A percentile compares a stretch with the other conserved stretches of the same genome.
phyloP scores from a whole-genome alignment of 2,888 invertebrate species.

The Silvanus unidentatus region DNA sequence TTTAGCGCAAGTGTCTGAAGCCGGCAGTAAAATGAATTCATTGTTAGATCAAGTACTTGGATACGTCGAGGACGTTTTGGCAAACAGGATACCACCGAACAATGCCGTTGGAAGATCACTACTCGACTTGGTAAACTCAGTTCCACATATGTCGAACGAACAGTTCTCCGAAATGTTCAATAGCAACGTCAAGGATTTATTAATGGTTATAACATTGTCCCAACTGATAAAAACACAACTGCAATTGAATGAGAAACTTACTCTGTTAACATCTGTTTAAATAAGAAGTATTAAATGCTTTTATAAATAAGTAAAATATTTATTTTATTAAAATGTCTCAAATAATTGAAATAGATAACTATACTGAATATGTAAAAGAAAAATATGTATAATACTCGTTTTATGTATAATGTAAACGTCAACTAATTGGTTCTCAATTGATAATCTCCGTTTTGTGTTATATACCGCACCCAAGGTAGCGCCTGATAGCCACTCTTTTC shows the following conservation, averaged over 20 bases:
- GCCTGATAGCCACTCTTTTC: conserved; percentile 99
- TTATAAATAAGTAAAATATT: too few species aligned
- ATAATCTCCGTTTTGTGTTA: conserved; percentile 98
- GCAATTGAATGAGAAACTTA: conserved; percentile 92
- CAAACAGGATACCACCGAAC: conserved; percentile 68
- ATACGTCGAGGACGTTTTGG: conserved; percentile 91
- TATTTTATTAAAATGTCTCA: too few species aligned
- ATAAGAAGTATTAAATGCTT: background rate
- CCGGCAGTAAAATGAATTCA: conserved; percentile 69
- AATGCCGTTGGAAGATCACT: conserved; percentile 87
- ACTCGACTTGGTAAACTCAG: conserved; percentile 83
- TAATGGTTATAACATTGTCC: conserved; percentile 95
- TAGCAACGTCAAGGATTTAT: conserved; percentile 91
- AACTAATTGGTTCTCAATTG: conserved; percentile 85
- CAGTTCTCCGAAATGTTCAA: conserved; percentile 94
- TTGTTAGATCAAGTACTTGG: conserved; percentile 71
- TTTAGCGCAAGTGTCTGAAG: conserved; percentile 78
- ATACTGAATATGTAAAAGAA: too few species aligned
- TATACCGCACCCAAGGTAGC: conserved; percentile 98
- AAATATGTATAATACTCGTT: too few species aligned
- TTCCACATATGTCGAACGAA: conserved; percentile 84
- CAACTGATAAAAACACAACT: conserved; percentile 95
- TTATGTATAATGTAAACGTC: too few species aligned
- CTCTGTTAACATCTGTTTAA: conserved; percentile 69
- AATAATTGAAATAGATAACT: too few species aligned